Evolutionary conservation across 2,888 invertebrate species (phyloP).

Genomic region (Nebria salina): DNA sequence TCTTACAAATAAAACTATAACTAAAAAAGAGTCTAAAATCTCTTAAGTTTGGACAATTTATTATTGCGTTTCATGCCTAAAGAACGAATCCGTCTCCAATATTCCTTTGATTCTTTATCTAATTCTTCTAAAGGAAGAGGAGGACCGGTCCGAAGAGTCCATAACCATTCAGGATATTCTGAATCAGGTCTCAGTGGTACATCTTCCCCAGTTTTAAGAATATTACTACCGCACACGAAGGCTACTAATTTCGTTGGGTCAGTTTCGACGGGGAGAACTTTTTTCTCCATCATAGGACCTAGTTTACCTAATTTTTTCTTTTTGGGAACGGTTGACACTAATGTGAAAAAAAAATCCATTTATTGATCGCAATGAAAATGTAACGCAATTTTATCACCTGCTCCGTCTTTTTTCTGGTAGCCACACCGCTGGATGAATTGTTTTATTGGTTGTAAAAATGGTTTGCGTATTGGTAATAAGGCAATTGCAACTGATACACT

Average conservation of each 20-base stretch:
- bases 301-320: constrained; percentile 71
- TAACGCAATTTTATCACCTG: constrained; percentile 48
- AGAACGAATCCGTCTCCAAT: constrained; percentile 81
- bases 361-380: not conserved
- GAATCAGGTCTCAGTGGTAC: constrained; percentile 77
- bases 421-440: constrained; percentile 50
- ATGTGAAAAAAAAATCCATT: constrained; percentile 28
- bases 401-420: constrained; percentile 57
- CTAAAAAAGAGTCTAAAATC: constrained; percentile 63
- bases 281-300: constrained; percentile 74
- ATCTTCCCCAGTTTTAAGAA: constrained; percentile 82
- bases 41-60: constrained; percentile 68
- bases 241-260: constrained; percentile 80
- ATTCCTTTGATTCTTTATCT: constrained; percentile 80
- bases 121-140: constrained; percentile 76
- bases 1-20: not conserved
- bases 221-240: constrained; percentile 88
- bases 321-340: constrained; percentile 60
- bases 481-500: constrained; percentile 25
- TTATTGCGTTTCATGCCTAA: constrained; percentile 73
- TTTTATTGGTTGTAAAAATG: constrained; percentile 29
- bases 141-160: constrained; percentile 75
- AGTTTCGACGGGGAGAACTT: constrained; percentile 82
- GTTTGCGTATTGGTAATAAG: constrained; percentile 30
- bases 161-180: constrained; percentile 95